Percentiles rank a stretch among this genome's conserved stretches.
Conservation (phyloP, 2,797 vertebrate genomes). For the Acanthiza pusilla region DNA sequence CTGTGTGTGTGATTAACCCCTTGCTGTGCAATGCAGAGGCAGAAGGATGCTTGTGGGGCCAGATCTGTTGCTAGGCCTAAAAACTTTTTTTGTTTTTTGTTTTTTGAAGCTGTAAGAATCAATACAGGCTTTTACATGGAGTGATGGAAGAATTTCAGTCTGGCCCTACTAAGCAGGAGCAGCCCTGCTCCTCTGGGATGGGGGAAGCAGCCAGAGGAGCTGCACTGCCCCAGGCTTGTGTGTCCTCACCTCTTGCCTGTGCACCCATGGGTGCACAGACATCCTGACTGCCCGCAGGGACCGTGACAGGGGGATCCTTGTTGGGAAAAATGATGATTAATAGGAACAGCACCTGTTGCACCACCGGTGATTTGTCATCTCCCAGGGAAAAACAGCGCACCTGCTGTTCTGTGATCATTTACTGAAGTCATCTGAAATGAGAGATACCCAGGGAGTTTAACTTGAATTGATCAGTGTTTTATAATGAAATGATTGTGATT, state of each 20-base stretch:
- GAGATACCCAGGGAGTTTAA: background rate
- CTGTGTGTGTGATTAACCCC: background rate
- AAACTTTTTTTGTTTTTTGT: background rate
- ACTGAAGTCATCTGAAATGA: background rate
- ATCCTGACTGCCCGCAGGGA: rapidly evolving
- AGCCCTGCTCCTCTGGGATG: background rate
- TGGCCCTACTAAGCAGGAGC: background rate
- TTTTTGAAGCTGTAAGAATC: background rate
- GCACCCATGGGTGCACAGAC: background rate
- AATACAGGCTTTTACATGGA: background rate
- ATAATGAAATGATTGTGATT: background rate
- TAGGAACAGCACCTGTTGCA: background rate
- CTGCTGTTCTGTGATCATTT: background rate
- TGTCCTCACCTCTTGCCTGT: rapidly evolving
- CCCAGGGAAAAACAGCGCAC: background rate
- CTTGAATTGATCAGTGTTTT: background rate
- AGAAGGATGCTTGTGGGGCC: background rate
- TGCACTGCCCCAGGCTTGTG: rapidly evolving
- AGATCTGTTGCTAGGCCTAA: background rate
- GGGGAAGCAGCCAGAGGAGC: background rate
- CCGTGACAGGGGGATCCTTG: rapidly evolving
- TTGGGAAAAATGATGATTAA: background rate
- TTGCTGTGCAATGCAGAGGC: background rate
- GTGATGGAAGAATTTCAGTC: background rate
- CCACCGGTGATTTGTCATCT: background rate